phyloP scores from a whole-genome alignment of 2,888 invertebrate species.

The Coelinius sp. region DNA sequence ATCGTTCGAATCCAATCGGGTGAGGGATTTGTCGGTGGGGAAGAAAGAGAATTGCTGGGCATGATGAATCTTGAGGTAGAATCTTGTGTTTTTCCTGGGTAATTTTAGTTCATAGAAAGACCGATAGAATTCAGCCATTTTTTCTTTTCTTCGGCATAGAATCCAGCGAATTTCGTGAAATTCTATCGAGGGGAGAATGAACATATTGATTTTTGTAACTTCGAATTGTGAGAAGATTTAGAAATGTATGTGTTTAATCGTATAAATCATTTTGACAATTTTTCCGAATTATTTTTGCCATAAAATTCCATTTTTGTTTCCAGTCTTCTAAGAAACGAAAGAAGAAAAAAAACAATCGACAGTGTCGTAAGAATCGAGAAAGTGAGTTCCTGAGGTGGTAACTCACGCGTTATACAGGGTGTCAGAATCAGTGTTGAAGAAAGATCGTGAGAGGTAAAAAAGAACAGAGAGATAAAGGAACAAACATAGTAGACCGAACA shows the following conservation, averaged over 20 bases:
- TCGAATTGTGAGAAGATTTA: no score
- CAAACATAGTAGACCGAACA: constrained; percentile 16
- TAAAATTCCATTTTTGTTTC: not conserved
- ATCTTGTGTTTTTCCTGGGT: not conserved
- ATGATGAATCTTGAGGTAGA: constrained; percentile 5
- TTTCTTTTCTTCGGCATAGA: not conserved
- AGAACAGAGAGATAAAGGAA: constrained; percentile 23
- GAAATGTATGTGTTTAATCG: no score
- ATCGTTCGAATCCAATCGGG: constrained; percentile 14
- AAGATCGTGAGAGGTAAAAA: constrained; percentile 30
- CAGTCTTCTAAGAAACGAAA: not conserved
- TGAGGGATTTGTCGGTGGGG: not conserved
- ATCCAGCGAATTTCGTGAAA: not conserved
- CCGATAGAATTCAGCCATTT: not conserved
- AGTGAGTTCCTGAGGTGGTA: constrained; percentile 46
- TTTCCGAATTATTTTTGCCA: not conserved
- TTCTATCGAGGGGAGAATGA: not conserved
- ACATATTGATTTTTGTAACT: no score
- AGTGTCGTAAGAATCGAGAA: not conserved
- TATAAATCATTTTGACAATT: no score
- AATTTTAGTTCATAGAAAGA: constrained; percentile 13
- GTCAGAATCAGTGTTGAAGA: constrained; percentile 35
- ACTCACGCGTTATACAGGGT: constrained; percentile 45
- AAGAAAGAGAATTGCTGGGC: not conserved
- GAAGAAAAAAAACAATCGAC: not conserved